These are phyloP conservation scores for Oxytorus armatus DNA, from an alignment of 2,888 invertebrate genomes.

Conservation along the genomic window DNA sequence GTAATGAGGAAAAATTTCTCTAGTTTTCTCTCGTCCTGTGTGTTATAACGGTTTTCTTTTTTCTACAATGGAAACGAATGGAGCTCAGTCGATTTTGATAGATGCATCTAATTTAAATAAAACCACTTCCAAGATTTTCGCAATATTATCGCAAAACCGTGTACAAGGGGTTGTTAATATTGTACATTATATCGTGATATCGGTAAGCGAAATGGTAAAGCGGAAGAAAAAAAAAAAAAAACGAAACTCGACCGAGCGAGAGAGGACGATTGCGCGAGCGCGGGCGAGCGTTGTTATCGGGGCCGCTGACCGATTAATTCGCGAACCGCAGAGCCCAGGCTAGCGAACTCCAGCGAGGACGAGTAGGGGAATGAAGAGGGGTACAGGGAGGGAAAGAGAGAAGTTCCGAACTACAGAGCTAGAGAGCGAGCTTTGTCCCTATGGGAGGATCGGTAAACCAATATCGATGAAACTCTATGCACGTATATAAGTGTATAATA, in stretches of 20 bases:
- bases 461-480: conserved; percentile 26
- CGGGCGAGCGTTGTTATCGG: conserved; percentile 67
- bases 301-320: conserved; percentile 67
- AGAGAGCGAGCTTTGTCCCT: conserved; percentile 42
- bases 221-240: too few relatives aligned
- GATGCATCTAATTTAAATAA: not conserved
- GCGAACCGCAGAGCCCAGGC: conserved; percentile 51
- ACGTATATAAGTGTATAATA: not conserved
- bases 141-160: not conserved
- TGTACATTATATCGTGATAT: conserved; percentile 18
- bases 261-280: conserved; percentile 54
- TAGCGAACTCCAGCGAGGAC: conserved; percentile 39
- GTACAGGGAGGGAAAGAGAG: conserved; percentile 8
- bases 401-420: conserved; percentile 35
- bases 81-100: too few relatives aligned
- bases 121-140: not conserved
- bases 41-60: too few relatives aligned
- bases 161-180: conserved; percentile 14
- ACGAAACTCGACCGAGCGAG: conserved; percentile 55
- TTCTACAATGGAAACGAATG: too few relatives aligned
- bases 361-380: too few relatives aligned
- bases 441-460: conserved; percentile 10
- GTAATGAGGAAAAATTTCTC: too few relatives aligned
- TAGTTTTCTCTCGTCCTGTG: too few relatives aligned
- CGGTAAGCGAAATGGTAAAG: conserved; percentile 16